Base-by-base conservation (phyloP, 2,888 invertebrate genomes). In the Leptopilina syphax region DNA sequence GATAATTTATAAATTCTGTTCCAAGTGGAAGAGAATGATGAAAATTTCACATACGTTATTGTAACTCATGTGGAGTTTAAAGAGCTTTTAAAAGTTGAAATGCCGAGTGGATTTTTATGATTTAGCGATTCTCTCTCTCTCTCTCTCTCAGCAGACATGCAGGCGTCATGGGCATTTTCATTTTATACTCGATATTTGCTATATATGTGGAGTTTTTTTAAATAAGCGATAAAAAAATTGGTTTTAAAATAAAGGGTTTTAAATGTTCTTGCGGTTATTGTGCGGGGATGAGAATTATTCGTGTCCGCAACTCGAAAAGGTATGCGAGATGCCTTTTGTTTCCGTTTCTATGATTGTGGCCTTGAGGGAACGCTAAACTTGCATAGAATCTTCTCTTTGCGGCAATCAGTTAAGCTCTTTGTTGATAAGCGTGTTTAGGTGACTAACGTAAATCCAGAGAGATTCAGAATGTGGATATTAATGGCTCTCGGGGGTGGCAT, bases 401-500 rank as follows among this genome's bases (percentile, higher is more conserved):
- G 6, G 34, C 41, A 65, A 65, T 65, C 65, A 65, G 65, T 65
- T 65, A 27, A 65, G 54, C 10, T 57, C 57, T 34, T 73, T 18
- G n/a, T 34, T 57, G 34, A 73, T 73, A 8, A 73, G 34, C 10
- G 34, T 57, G n/a, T 73, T 57, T 57, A n/a, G 54, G 27, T 57
- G 34, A 57, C 54, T n/a, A n/a, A 24, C 10, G n/a, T 10, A 41
- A 57, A 57, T 34, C 57, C 57, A 34, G 63, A 12, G 50, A 57
- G 57, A 73, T 57, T 73, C 73, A 73, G 57, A 73, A 73, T 34
- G 73, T 80, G 83, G 85, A 87, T 89, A 88, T 88, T 88, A 88
- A 89, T 88, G 87, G 85, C 87, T 85, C 88, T 89, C 84, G 81
- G 82, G 84, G 86, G 85, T 85, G 86, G 84, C 86, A 84, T 86